Evolutionary conservation across 2,113 vertebrate genomes (phyloP).

Genomic region (Rhagologus leucostigma): DNA sequence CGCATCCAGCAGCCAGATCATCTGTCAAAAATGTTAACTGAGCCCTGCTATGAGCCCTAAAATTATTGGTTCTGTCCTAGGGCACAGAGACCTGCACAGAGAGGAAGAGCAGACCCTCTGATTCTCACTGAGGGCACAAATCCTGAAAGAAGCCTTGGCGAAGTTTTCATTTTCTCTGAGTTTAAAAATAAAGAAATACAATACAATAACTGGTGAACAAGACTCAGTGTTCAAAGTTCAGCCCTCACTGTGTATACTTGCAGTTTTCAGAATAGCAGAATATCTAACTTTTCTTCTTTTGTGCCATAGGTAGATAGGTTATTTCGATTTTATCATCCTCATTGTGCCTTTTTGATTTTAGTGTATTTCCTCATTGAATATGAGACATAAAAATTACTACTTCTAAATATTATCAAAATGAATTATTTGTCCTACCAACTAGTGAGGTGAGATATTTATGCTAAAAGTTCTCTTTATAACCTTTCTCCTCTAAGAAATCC

Average conservation of each 20-base stretch:
- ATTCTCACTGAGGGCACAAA: neutral
- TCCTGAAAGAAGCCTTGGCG: neutral
- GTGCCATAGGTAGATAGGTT: neutral
- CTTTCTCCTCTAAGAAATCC: neutral
- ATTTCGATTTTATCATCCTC: neutral
- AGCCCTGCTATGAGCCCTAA: neutral
- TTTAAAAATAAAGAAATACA: neutral
- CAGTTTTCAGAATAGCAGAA: neutral
- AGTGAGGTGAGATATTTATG: neutral
- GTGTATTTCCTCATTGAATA: neutral
- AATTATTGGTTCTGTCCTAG: neutral
- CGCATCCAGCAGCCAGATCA: neutral
- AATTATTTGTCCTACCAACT: neutral
- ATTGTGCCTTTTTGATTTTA: neutral
- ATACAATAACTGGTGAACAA: neutral
- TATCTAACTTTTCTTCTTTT: neutral
- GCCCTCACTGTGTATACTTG: neutral
- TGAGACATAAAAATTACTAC: neutral
- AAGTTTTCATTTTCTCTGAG: neutral
- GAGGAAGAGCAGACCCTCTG: neutral
- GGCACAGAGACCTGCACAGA: neutral
- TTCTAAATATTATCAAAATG: neutral
- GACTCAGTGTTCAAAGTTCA: neutral
- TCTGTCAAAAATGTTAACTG: neutral
- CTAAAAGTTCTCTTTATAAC: neutral